Evolutionary conservation across 2,888 invertebrate species (phyloP).

Genomic region (Drosophila birchii): DNA sequence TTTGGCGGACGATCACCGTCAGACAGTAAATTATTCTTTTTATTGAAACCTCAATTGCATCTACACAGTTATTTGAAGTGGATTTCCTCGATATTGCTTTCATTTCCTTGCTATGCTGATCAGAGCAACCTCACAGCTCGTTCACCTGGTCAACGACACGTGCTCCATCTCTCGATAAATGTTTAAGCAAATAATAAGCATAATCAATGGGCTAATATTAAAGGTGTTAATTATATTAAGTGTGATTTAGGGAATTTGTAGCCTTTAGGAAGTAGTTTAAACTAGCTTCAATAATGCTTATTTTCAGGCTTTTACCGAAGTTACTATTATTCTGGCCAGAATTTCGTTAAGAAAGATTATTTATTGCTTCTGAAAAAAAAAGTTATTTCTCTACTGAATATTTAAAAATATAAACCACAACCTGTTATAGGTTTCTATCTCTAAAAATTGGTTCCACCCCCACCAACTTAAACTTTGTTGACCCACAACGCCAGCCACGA

Average conservation of each 20-base stretch:
- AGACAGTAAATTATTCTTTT: conserved; percentile 30
- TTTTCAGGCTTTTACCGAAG: background rate
- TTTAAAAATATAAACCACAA: background rate
- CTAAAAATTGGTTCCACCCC: background rate
- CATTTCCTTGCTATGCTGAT: conserved; percentile 15
- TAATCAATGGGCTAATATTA: conserved; percentile 16
- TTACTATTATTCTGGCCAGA: background rate
- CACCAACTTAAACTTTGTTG: background rate
- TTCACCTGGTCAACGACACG: conserved; percentile 50
- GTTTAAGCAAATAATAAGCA: conserved; percentile 40
- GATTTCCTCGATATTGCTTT: conserved; percentile 22
- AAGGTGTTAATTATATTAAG: conserved; percentile 35
- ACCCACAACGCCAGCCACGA: background rate
- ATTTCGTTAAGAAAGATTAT: background rate
- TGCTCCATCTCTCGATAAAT: conserved; percentile 54
- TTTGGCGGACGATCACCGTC: conserved; percentile 6
- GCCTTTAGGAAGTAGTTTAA: background rate
- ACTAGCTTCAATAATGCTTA: background rate
- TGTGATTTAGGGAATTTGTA: background rate
- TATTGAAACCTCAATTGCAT: conserved; percentile 26
- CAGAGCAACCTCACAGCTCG: background rate
- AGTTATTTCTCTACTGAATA: background rate
- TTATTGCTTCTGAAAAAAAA: background rate
- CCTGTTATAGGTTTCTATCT: background rate
- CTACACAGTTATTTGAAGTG: conserved; percentile 8